A percentile compares a stretch with the other conserved stretches of the same genome.
These are phyloP conservation scores for Cladorhizidae sp. DNA, from an alignment of 37 sponge, comb jelly and placozoan genomes.

Conservation along the genomic window DNA sequence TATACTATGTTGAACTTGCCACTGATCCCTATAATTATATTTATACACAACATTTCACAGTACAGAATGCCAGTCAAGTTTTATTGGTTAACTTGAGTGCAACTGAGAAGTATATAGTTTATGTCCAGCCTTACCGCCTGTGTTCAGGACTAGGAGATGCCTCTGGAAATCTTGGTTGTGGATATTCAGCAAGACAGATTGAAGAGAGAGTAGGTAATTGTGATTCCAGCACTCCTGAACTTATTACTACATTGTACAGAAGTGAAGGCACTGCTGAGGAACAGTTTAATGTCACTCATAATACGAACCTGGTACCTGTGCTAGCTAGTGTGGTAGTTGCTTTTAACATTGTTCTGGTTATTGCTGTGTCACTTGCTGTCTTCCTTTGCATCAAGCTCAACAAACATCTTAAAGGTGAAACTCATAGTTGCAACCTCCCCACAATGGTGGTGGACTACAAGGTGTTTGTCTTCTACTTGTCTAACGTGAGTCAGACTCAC, in stretches of 20 bases:
- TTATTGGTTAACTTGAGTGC: background rate
- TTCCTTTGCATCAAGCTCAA: background rate
- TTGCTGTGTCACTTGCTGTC: background rate
- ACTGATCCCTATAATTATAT: background rate
- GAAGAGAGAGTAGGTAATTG: background rate
- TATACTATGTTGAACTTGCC: background rate
- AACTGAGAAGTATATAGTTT: background rate
- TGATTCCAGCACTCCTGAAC: background rate
- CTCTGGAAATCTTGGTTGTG: background rate
- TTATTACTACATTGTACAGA: background rate
- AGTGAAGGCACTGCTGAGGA: background rate
- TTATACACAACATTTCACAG: background rate
- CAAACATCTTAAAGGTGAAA: background rate
- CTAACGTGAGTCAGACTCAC: background rate
- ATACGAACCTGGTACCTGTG: background rate
- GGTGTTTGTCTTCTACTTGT: constrained; percentile 13
- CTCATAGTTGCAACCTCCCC: background rate
- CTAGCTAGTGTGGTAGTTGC: background rate
- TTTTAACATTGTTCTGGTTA: background rate
- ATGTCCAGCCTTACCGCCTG: background rate
- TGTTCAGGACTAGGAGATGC: background rate
- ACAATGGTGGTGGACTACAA: background rate
- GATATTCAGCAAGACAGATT: background rate
- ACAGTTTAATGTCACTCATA: background rate
- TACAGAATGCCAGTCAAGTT: background rate